A percentile compares a stretch with the other conserved stretches of the same genome.
These are phyloP conservation scores for Macroglossus sobrinus DNA, from an alignment of 2,113 vertebrate genomes.

Conservation along the genomic window DNA sequence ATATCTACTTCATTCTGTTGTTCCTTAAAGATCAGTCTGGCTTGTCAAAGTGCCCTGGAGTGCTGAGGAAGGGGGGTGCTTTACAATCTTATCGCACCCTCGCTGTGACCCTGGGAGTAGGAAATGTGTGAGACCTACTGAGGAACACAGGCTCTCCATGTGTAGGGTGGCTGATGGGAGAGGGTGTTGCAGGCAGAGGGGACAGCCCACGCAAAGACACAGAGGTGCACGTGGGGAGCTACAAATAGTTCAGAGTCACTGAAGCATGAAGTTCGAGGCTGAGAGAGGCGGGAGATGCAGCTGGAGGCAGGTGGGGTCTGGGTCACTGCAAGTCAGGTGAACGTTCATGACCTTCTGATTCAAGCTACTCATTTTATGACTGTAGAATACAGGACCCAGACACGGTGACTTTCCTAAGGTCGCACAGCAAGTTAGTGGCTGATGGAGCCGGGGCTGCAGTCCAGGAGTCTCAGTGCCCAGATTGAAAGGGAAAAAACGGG, in stretches of 20 bases:
- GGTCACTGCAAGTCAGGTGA: background rate
- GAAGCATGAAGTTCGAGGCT: background rate
- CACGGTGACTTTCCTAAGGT: background rate
- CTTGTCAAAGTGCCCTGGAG: background rate
- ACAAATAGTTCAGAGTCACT: background rate
- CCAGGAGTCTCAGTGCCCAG: background rate
- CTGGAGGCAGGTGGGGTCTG: background rate
- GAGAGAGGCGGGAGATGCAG: background rate
- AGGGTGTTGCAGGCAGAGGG: background rate
- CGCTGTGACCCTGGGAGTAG: too few relatives aligned
- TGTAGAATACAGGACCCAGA: background rate
- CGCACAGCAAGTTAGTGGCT: background rate
- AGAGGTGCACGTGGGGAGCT: background rate
- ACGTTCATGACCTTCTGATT: background rate
- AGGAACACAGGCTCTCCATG: background rate
- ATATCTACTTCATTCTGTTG: background rate
- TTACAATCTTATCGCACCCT: too few relatives aligned
- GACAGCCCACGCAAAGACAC: accelerated
- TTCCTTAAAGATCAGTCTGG: background rate
- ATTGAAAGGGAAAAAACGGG: background rate
- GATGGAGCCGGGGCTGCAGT: background rate
- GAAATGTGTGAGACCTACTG: background rate
- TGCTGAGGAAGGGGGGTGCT: background rate
- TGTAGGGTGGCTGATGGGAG: background rate
- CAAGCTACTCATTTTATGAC: background rate